Conservation (phyloP, 1,140 invertebrate genomes). For the Megalopta genalis region DNA sequence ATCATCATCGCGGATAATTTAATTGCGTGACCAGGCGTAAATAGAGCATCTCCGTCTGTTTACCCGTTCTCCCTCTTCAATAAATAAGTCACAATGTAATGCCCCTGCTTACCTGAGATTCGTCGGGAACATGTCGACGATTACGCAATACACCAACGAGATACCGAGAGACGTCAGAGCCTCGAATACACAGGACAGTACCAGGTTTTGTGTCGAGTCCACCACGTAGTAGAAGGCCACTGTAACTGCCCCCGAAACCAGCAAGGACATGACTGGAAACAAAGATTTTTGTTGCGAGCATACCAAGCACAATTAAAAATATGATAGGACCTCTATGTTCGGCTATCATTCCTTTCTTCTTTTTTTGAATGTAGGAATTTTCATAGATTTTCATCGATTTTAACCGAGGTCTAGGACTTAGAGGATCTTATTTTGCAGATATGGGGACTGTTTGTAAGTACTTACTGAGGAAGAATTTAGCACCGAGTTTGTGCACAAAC, state of each 20-base stretch:
- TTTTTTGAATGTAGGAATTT: neutral
- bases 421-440: too few species aligned
- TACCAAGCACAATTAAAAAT: too few species aligned
- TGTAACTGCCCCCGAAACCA: conserved; percentile 86
- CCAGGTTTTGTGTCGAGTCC: conserved; percentile 85
- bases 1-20: neutral
- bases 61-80: neutral
- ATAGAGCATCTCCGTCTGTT: neutral
- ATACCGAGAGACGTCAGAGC: conserved; percentile 87
- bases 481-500: conserved; percentile 86
- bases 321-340: too few species aligned
- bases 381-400: too few species aligned
- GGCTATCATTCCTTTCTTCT: too few species aligned
- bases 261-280: conserved; percentile 85
- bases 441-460: conserved; percentile 30
- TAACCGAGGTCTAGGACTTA: too few species aligned
- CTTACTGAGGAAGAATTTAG: conserved; percentile 88
- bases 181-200: conserved; percentile 88
- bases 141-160: conserved; percentile 87
- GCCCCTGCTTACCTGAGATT: conserved; percentile 84
- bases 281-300: neutral
- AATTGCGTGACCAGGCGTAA: neutral
- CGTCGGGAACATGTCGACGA: conserved; percentile 89
- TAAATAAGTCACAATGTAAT: conserved; percentile 19
- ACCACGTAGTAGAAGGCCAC: conserved; percentile 88